Conservation (phyloP, 2,797 vertebrate genomes). For the Gambusia yucatana region DNA sequence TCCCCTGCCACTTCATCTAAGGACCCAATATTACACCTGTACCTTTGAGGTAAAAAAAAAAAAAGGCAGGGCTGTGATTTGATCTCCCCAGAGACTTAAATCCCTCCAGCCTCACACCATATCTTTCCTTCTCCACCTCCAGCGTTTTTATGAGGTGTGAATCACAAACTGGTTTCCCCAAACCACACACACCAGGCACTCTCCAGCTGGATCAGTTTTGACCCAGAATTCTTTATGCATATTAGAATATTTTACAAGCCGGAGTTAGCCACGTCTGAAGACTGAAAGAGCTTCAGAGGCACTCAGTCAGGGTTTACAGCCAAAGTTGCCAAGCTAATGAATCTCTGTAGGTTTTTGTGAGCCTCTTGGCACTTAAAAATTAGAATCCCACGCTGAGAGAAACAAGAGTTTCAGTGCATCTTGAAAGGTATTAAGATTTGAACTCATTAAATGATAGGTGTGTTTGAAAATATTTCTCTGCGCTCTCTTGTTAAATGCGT, state of each 20-base stretch:
- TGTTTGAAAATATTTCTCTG: conserved; percentile 5
- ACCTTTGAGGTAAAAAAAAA: conserved; percentile 34
- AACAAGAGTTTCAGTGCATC: conserved; percentile 31
- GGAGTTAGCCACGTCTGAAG: conserved; percentile 38
- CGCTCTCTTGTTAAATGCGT: conserved; percentile 11
- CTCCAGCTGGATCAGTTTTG: conserved; percentile 33
- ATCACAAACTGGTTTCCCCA: conserved; percentile 56
- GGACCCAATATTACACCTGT: conserved; percentile 33
- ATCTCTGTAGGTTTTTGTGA: conserved; percentile 58
- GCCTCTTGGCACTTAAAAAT: conserved; percentile 49
- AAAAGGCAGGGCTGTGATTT: conserved; percentile 31
- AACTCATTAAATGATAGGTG: conserved; percentile 13
- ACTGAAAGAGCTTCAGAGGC: conserved; percentile 32
- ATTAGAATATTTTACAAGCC: conserved; percentile 64
- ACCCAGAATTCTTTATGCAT: conserved; percentile 57
- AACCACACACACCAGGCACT: conserved; percentile 25
- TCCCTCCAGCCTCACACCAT: conserved; percentile 47
- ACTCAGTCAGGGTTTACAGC: conserved; percentile 47
- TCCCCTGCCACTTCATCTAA: conserved; percentile 26
- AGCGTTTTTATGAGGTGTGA: conserved; percentile 72
- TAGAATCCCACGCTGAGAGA: conserved; percentile 52
- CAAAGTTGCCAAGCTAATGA: conserved; percentile 59
- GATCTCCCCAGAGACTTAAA: conserved; percentile 56
- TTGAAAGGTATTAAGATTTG: conserved; percentile 15
- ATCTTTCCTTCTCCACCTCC: conserved; percentile 37